Evolutionary conservation across 2,113 vertebrate species (phyloP).

Genomic region (Rhinolophus sinicus): DNA sequence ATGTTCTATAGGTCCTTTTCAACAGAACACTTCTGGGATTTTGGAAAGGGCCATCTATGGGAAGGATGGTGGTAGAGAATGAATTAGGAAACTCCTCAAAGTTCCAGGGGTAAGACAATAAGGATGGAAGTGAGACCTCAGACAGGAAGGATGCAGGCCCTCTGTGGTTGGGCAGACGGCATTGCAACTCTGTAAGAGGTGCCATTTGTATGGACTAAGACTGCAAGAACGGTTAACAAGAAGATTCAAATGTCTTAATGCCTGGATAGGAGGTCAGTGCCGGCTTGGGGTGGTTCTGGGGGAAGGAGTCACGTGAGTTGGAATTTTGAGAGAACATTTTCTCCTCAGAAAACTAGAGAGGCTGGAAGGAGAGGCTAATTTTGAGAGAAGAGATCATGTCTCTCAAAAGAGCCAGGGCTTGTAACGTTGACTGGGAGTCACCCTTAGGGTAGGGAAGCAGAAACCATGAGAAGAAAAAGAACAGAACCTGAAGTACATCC

Average conservation of each 20-base stretch:
- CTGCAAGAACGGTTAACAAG: not conserved
- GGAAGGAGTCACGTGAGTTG: not conserved
- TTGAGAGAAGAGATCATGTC: not conserved
- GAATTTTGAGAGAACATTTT: not conserved
- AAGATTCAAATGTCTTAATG: not conserved
- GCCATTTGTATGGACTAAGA: not conserved
- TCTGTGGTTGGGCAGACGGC: not conserved
- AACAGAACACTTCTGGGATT: not conserved
- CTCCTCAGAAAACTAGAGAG: not conserved
- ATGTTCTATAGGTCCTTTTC: not conserved
- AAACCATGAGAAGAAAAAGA: not conserved
- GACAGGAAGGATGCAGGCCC: not conserved
- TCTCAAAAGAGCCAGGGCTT: not conserved
- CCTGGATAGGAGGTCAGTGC: not conserved
- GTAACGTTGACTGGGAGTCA: not conserved
- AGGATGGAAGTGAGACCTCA: not conserved
- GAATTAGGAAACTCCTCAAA: not conserved
- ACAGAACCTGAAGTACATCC: not conserved
- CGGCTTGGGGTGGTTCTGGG: not conserved
- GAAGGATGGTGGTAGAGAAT: not conserved
- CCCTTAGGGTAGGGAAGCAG: not conserved
- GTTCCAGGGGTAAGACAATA: not conserved
- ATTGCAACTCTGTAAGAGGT: not conserved
- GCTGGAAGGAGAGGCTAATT: not conserved
- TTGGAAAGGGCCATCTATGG: not conserved